Percentiles rank a stretch among this genome's conserved stretches.
phyloP scores from a whole-genome alignment of 2,113 vertebrate species.

The Halcyon senegalensis region DNA sequence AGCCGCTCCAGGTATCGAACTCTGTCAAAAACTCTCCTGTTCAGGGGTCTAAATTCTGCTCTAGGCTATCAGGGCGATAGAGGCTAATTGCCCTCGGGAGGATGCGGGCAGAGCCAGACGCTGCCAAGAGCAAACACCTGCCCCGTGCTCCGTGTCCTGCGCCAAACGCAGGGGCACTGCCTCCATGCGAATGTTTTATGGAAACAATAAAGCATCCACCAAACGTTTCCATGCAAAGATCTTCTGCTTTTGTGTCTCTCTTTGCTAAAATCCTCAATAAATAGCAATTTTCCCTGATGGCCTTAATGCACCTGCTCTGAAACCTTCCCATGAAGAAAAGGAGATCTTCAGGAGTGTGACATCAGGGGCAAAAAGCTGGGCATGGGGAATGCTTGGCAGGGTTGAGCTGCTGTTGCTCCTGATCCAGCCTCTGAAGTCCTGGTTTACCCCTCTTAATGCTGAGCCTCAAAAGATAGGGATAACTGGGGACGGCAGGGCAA shows the following conservation, averaged over 20 bases:
- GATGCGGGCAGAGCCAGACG: neutral
- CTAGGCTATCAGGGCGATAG: neutral
- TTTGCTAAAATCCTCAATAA: neutral
- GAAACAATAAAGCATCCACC: neutral
- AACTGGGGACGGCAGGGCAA: neutral
- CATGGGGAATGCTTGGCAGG: neutral
- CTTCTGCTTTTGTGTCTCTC: neutral
- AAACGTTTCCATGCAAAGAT: neutral
- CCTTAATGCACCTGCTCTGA: neutral
- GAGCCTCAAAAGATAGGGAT: fast-evolving
- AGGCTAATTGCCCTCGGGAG: neutral
- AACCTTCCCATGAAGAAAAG: neutral
- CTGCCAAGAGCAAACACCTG: neutral
- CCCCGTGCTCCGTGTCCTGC: neutral
- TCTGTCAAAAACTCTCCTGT: neutral
- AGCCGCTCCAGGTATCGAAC: neutral
- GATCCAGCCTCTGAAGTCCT: neutral
- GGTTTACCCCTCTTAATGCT: neutral
- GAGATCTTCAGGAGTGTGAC: neutral
- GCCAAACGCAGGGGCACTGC: neutral
- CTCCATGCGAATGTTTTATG: neutral
- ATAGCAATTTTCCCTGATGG: no score
- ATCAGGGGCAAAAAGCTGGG: neutral
- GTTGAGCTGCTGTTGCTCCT: neutral
- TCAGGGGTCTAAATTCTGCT: neutral